These are phyloP conservation scores for Oncorhynchus mykiss DNA, from an alignment of 2,113 vertebrate species.

Conservation along the genomic window DNA sequence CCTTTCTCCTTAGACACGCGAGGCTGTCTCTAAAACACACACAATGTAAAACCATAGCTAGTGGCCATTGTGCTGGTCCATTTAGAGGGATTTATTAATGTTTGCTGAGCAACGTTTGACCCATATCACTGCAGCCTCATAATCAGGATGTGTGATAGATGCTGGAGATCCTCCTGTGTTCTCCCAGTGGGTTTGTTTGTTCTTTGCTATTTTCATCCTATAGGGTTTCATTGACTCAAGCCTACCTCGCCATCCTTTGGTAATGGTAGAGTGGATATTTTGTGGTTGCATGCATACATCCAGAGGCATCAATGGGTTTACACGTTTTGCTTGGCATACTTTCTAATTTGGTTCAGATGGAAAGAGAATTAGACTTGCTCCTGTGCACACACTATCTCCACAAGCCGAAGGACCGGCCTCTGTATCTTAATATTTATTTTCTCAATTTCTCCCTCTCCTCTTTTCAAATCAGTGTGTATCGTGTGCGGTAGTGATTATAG, in stretches of 20 bases:
- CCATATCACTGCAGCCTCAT: slow-evolving; percentile 50
- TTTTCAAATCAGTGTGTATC: slow-evolving; percentile 59
- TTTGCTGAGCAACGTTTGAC: slow-evolving; percentile 62
- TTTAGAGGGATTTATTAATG: slow-evolving; percentile 65
- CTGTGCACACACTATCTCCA: slow-evolving; percentile 33
- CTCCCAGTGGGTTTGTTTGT: slow-evolving; percentile 56
- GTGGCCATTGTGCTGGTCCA: slow-evolving; percentile 50
- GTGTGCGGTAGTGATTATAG: slow-evolving; percentile 69
- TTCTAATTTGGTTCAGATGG: slow-evolving; percentile 43
- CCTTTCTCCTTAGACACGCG: slow-evolving; percentile 62
- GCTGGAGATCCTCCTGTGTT: slow-evolving; percentile 8
- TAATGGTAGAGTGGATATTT: slow-evolving; percentile 26
- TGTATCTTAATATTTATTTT: slow-evolving; percentile 70
- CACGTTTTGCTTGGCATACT: slow-evolving; percentile 29
- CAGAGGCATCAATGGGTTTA: slow-evolving; percentile 30
- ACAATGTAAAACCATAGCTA: slow-evolving; percentile 55
- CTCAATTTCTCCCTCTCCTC: slow-evolving; percentile 58
- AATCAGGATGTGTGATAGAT: slow-evolving; percentile 58
- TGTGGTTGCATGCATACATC: slow-evolving; percentile 16
- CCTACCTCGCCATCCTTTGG: background rate
- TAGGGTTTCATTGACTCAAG: slow-evolving; percentile 25
- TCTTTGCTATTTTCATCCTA: slow-evolving; percentile 45
- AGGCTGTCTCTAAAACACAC: slow-evolving; percentile 47
- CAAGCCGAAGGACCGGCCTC: slow-evolving; percentile 45
- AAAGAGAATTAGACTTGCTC: slow-evolving; percentile 39